Percentiles rank a stretch among this genome's conserved stretches.
Conservation (phyloP, 2,113 vertebrate species). For the Cyanoliseus patagonus region DNA sequence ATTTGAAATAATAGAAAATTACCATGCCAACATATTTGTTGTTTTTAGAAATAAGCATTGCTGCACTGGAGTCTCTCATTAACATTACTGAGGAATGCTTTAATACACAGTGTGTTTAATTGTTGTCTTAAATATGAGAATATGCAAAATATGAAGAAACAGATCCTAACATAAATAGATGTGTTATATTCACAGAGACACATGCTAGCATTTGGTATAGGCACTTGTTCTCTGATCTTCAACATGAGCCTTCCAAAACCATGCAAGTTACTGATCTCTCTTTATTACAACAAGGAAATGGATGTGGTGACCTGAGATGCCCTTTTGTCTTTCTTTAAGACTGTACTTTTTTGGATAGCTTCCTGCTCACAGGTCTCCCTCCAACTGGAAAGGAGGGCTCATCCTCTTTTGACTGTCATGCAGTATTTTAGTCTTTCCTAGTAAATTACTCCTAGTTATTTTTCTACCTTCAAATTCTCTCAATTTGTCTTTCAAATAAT, state of each 20-base stretch:
- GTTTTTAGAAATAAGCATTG: not conserved
- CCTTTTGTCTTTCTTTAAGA: not conserved
- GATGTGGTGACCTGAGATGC: not conserved
- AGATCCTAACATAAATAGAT: not conserved
- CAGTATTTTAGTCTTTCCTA: not conserved
- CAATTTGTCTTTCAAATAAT: not conserved
- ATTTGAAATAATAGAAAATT: not conserved
- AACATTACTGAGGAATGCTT: not conserved
- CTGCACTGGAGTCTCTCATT: not conserved
- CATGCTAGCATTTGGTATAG: not conserved
- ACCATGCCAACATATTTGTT: not conserved
- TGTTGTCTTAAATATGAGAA: not conserved
- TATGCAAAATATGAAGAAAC: not conserved
- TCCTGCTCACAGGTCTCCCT: not conserved
- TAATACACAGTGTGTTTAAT: not conserved
- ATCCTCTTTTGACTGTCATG: not conserved
- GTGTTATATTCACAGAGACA: not conserved
- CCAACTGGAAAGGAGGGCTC: not conserved
- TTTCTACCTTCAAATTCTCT: not conserved
- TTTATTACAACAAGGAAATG: not conserved
- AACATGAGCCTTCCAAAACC: not conserved
- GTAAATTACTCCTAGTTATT: not conserved
- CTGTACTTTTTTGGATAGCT: not conserved
- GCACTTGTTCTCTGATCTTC: not conserved
- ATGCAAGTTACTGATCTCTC: not conserved